Base-by-base conservation (phyloP, 2,797 vertebrate species). In the Sparus aurata region DNA sequence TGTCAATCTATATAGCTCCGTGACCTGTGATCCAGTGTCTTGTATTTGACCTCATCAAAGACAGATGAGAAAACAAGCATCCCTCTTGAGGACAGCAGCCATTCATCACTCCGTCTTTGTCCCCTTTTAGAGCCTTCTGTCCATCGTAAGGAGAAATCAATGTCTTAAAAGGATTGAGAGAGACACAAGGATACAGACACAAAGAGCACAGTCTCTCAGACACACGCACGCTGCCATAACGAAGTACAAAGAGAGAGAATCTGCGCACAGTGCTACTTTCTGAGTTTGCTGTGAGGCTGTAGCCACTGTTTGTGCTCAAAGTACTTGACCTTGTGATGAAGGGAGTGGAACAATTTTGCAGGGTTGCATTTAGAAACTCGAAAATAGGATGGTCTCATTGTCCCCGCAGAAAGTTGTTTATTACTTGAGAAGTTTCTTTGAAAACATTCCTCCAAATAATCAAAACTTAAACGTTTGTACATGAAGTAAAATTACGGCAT, bases 41-140 rank as follows among this genome's bases (percentile, higher is more conserved):
- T 86, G 84, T 90, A 90, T 86, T 80, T 90, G 90, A 93, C 90
- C 87, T 93, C 91, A 93, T 95, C 92, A 94, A 94, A 94, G 89
- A 71, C 61, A 83, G 89, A 87, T 41, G 69, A 86, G 85, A 92
- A 90, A 93, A 93, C 90, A 93, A 90, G 92, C 85, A 83, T 90
- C 87, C 83, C 85, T 91, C 91, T 91, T 90, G 91, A 91, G 90
- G 88, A 94, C 80, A 84, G 92, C 80, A 80, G 85, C 87, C 89
- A 95, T 95, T 94, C 92, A 94, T 92, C 85, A 85, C 83, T 74
- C 82, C 88, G 87, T 93, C 92, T 94, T 93, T 93, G 93, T 91
- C 83, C 82, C 77, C 79, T 85, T 90, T 90, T 91, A 89, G 80
- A 90, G 84, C 75, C 78, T 69, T 89, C 84, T 83, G 87, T 89